A percentile compares a stretch with the other conserved stretches of the same genome.
Conservation (phyloP, 2,888 invertebrate genomes). For the Acanthosoma haemorrhoidale region DNA sequence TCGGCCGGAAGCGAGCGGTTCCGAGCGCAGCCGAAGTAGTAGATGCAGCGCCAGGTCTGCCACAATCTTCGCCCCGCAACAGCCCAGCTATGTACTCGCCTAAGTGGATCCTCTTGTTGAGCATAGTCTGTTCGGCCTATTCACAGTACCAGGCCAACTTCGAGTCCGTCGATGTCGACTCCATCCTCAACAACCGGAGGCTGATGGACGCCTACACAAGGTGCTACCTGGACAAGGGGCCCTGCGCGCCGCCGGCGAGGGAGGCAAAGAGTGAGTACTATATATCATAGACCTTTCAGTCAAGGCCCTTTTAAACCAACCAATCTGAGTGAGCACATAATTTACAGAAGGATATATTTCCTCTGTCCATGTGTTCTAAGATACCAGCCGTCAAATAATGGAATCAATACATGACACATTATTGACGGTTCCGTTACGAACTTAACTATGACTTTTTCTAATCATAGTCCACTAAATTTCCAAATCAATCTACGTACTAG, state of each 20-base stretch:
- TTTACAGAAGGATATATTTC: no score
- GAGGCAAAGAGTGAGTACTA: constrained; percentile 36
- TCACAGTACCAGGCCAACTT: constrained; percentile 14
- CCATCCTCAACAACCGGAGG: constrained; percentile 32
- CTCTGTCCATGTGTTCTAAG: no score
- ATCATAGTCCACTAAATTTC: no score
- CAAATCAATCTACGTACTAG: no score
- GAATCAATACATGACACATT: no score
- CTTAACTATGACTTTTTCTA: no score
- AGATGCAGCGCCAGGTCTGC: neutral
- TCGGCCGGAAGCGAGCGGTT: neutral
- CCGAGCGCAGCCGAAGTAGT: neutral
- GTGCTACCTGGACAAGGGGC: constrained; percentile 36
- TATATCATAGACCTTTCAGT: no score
- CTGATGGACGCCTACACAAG: constrained; percentile 35
- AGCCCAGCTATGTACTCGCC: neutral
- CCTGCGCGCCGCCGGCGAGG: constrained; percentile 32
- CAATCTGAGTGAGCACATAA: no score
- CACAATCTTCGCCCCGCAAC: neutral
- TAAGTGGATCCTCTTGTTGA: neutral
- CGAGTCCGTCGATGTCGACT: constrained; percentile 33
- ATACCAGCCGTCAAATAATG: no score
- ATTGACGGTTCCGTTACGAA: no score
- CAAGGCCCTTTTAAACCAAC: no score
- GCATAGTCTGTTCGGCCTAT: neutral